A percentile compares a stretch with the other conserved stretches of the same genome.
Evolutionary conservation across 2,888 invertebrate genomes (phyloP).

Genomic region (Aleiodes testaceus): DNA sequence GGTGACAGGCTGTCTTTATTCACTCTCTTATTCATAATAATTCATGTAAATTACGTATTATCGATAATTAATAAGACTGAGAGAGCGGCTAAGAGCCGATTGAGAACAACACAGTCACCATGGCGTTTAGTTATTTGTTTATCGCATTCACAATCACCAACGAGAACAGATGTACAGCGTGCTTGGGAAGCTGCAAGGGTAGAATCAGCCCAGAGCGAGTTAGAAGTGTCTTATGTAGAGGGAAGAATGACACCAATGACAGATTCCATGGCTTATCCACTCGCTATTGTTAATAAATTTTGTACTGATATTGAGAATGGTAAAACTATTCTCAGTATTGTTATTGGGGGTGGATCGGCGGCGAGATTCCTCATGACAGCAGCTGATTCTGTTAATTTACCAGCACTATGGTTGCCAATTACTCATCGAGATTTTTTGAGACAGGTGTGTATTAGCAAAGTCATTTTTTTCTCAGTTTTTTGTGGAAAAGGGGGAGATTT

Average conservation of each 20-base stretch:
- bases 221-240: slow-evolving; percentile 68
- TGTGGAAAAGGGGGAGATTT: too few relatives aligned
- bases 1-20: slow-evolving; percentile 51
- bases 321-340: slow-evolving; percentile 64
- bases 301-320: slow-evolving; percentile 67
- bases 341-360: slow-evolving; percentile 69
- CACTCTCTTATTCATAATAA: not conserved
- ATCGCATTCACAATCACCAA: slow-evolving; percentile 63
- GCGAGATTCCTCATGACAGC: slow-evolving; percentile 69
- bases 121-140: slow-evolving; percentile 69
- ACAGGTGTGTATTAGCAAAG: slow-evolving; percentile 62
- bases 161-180: slow-evolving; percentile 65
- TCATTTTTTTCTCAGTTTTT: too few relatives aligned
- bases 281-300: slow-evolving; percentile 66
- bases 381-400: slow-evolving; percentile 66
- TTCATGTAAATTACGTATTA: not conserved
- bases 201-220: slow-evolving; percentile 64
- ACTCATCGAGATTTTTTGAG: slow-evolving; percentile 68
- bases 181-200: slow-evolving; percentile 69
- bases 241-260: slow-evolving; percentile 59
- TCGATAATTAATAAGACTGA: slow-evolving; percentile 58
- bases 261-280: slow-evolving; percentile 64
- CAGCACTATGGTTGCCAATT: slow-evolving; percentile 69
- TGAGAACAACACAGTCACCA: slow-evolving; percentile 54
- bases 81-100: slow-evolving; percentile 59